Conservation (phyloP, 2,888 invertebrate species). For the Anorthoa munda region DNA sequence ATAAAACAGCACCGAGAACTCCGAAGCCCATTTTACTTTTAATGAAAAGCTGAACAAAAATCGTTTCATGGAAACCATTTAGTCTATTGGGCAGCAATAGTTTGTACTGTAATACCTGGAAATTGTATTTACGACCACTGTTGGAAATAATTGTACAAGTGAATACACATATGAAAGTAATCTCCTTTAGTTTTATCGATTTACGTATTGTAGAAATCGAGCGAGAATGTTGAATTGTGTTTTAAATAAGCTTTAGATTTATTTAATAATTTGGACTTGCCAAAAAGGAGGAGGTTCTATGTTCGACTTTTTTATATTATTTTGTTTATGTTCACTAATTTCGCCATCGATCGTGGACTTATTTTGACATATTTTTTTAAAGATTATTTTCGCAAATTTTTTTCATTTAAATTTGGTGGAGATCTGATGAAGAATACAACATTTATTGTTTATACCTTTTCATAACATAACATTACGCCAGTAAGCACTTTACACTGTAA, state of each 20-base stretch:
- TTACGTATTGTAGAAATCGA: constrained; percentile 13
- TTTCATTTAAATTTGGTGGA: too few species aligned
- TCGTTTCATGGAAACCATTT: constrained; percentile 54
- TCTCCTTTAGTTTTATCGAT: constrained; percentile 33
- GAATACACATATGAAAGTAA: constrained; percentile 48
- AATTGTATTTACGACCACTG: constrained; percentile 26
- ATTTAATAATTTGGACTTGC: too few species aligned
- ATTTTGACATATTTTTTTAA: too few species aligned
- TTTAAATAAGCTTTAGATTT: not conserved
- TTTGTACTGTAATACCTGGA: constrained; percentile 51
- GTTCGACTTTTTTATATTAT: too few species aligned
- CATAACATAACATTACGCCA: too few species aligned
- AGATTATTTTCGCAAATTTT: too few species aligned
- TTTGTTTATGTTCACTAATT: too few species aligned
- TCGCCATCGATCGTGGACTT: too few species aligned
- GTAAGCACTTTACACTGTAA: too few species aligned
- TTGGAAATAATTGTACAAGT: constrained; percentile 47
- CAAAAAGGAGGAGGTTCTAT: too few species aligned
- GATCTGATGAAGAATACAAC: too few species aligned
- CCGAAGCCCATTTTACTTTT: constrained; percentile 2
- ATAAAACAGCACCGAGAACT: constrained; percentile 5
- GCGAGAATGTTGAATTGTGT: not conserved
- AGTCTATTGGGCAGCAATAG: constrained; percentile 37
- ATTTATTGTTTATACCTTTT: too few species aligned
- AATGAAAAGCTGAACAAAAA: constrained; percentile 43